Conservation (phyloP, 2,797 vertebrate species). For the Spinibarbus caldwelli region DNA sequence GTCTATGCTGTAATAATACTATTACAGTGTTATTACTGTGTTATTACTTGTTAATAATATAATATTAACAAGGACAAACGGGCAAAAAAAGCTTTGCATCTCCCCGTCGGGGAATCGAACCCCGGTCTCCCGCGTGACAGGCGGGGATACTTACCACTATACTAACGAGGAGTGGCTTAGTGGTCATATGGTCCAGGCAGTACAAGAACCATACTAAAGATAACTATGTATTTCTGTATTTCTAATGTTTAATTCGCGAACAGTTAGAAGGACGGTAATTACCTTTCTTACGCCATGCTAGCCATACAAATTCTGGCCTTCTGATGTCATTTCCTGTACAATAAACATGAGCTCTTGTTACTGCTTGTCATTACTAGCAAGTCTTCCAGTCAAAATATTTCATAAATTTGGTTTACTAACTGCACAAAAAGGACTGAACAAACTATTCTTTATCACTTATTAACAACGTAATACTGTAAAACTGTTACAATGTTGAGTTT, state of each 20-base stretch:
- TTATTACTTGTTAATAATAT: neutral
- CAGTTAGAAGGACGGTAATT: too few species aligned
- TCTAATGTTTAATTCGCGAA: too few species aligned
- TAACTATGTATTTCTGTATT: too few species aligned
- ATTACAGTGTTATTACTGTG: too few species aligned
- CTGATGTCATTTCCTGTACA: constrained; percentile 78
- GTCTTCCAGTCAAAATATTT: neutral
- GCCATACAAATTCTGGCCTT: too few species aligned
- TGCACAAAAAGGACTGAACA: neutral
- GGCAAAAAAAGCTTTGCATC: fast-evolving
- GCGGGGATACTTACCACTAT: constrained; percentile 69
- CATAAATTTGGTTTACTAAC: neutral
- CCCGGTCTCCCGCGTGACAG: constrained; percentile 62
- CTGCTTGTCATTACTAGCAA: constrained; percentile 46
- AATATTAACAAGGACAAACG: neutral
- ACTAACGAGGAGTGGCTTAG: constrained; percentile 66
- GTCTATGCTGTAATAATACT: neutral
- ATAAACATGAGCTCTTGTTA: neutral
- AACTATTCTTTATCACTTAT: neutral
- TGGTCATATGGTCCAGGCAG: fast-evolving
- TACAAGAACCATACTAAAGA: fast-evolving
- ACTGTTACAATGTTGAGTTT: too few species aligned
- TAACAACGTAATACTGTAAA: neutral
- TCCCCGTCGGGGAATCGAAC: constrained; percentile 72
- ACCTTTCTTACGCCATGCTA: too few species aligned